Base-by-base conservation (phyloP, 2,888 invertebrate species). In the Mesorhabditis spiculigera region DNA sequence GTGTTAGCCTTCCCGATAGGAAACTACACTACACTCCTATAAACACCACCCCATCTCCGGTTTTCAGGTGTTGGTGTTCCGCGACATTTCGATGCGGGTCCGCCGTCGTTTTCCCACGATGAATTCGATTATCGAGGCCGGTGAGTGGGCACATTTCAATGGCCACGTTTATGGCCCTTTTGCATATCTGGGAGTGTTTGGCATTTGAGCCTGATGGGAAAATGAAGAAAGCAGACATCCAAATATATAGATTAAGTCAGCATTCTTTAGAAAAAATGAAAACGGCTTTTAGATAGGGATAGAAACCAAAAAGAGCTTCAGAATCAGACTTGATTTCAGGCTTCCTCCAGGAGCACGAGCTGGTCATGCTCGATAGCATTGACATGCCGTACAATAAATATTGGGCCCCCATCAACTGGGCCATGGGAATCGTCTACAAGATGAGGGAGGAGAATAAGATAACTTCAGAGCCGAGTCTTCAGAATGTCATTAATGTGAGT, bases 321-420 rank as follows among this genome's bases (percentile, higher is more conserved):
- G n/a, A n/a, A n/a, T n/a, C 13, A 50, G 13, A 13, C 13, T n/a
- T 50, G 6, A 64, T 71, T 73, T 6, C 28, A 81, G 83, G 83
- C 13, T 78, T 82, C 61, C 68, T 82, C 43, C 78, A 80, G 13
- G 77, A 81, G 50, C 75, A 79, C 58, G 83, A 83, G 71, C 68
- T 71, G 6, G 66, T 72, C 5, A 71, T 78, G 8, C 70, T 77
- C 58, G 79, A 81, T 16, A 66, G 70, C 4, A 72, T 79, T 10
- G 71, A 77, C 8, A 70, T 75, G 50, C 69, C 62, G 5, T 76
- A 78, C 72, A 79, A 76, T 67, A 82, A 82, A 68, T 82, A 83
- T 68, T 84, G 84, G 84, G 75, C 82, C 10, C 84, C 84, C 0
- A 74, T 83, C 63, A 81, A 85, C 62, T 84, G 84, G 84, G 75